These are phyloP conservation scores for Philypnodon macrostomus DNA, from an alignment of 2,797 vertebrate species.

Conservation along the genomic window DNA sequence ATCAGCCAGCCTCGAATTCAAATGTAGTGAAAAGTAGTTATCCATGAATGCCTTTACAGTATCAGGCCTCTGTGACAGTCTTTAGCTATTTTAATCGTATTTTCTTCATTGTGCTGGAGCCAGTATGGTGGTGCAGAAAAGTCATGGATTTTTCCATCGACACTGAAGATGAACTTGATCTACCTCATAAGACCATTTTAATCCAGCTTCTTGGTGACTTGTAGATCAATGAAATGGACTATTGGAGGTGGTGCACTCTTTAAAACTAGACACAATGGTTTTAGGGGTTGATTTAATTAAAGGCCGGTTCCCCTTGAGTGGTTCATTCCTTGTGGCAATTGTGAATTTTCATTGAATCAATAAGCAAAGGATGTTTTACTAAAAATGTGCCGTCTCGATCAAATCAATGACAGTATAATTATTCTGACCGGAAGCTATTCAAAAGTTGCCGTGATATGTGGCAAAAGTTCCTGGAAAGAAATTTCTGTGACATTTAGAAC, in stretches of 20 bases:
- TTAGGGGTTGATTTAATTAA: constrained; percentile 64
- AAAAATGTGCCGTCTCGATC: constrained; percentile 49
- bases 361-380: constrained; percentile 56
- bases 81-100: constrained; percentile 62
- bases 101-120: constrained; percentile 42
- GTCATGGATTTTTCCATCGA: constrained; percentile 45
- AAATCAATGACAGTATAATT: constrained; percentile 42
- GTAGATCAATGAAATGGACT: constrained; percentile 75
- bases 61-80: constrained; percentile 60
- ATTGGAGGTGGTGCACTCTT: constrained; percentile 47
- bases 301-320: constrained; percentile 50
- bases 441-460: constrained; percentile 15
- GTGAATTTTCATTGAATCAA: constrained; percentile 56
- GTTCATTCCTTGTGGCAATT: constrained; percentile 48
- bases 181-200: constrained; percentile 55
- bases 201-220: constrained; percentile 63
- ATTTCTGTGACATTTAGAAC: constrained; percentile 5
- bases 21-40: constrained; percentile 50
- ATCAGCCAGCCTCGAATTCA: constrained; percentile 48
- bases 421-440: constrained; percentile 14
- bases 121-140: constrained; percentile 55
- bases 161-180: constrained; percentile 52
- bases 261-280: constrained; percentile 58
- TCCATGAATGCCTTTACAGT: constrained; percentile 56
- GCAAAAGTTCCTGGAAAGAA: neutral